A percentile compares a stretch with the other conserved stretches of the same genome.
Evolutionary conservation across 2,797 vertebrate species (phyloP).

Genomic region (Bradypodion ventrale): DNA sequence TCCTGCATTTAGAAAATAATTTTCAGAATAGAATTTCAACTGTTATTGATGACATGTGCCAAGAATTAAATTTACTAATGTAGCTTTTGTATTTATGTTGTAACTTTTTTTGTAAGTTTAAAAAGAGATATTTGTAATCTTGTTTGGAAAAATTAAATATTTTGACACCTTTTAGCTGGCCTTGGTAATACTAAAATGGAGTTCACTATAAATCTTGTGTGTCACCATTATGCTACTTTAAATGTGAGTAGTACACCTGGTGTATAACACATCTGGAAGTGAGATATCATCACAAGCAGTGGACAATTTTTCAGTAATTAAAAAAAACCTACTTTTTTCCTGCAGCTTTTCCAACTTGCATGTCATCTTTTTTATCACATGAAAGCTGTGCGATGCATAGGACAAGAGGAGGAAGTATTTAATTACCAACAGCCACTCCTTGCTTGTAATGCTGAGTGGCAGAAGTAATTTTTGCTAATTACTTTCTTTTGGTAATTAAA

Average conservation of each 20-base stretch:
- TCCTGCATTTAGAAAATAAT: conserved; percentile 36
- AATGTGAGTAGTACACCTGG: background rate
- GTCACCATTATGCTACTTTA: background rate
- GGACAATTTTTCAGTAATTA: no score
- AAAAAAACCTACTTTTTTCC: no score
- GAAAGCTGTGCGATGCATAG: no score
- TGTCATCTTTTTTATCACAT: no score
- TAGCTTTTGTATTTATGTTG: conserved; percentile 60
- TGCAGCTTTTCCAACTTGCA: no score
- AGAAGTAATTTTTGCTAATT: no score
- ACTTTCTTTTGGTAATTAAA: no score
- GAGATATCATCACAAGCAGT: no score
- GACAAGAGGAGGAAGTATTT: no score
- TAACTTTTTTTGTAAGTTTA: conserved; percentile 50
- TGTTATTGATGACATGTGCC: background rate
- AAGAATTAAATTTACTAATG: background rate
- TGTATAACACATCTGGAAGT: no score
- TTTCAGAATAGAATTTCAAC: background rate
- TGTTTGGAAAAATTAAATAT: conserved; percentile 53
- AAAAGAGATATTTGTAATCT: conserved; percentile 56
- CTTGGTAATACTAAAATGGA: background rate
- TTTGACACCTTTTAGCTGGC: conserved; percentile 32
- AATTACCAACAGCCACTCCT: no score
- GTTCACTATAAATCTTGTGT: background rate
- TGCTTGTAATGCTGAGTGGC: no score